Base-by-base conservation (phyloP, 2,113 vertebrate genomes). In the Gulo gulo region DNA sequence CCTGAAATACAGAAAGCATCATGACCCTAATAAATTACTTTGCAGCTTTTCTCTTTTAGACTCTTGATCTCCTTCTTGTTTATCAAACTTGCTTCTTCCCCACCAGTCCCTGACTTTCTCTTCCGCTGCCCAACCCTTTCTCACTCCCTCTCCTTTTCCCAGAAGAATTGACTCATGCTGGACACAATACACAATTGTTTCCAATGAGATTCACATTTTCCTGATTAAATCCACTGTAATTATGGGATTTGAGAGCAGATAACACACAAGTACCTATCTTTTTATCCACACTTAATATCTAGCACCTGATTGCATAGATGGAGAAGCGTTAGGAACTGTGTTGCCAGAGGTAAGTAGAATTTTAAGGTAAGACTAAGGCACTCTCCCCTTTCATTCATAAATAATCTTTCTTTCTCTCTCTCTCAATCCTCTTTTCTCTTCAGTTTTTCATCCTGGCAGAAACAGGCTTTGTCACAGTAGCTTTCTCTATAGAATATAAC, bases 1-100 rank as follows among this genome's bases (percentile, higher is more conserved):
- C 31, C 5, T 97, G 88, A 98, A 98, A 96, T 94, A 97, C 94
- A 97, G 78, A 97, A 98, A 98, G 76, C 88, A 94, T 93, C 89
- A 95, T 93, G 81, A 26, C 45, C 83, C 59, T 91, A 92, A 94
- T 71, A 0, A 97, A 97, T 96, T 96, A 81, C 24, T 88, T 96
- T 93, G 0, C 93, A 39, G 36, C 16, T 31, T 91, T 8, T 87
- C 74, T 85, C 9, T 93, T 94, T 92, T 45, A 39, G 20, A 50
- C 15, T 73, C 55, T 52, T 67, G 59, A 59, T 86, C 83, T 95
- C 59, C 20, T n/a, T 84, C 82, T 78, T 82, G 20, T 94, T 95
- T 89, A 71, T 87, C 24, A 96, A 52, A 82, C 9, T 39, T 24
- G 23, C 10, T 78, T 92, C n/a, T 74, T 90, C 31, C 71, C 15